phyloP scores from a whole-genome alignment of 2,888 invertebrate species.

The Stenolophus ochropezus region DNA sequence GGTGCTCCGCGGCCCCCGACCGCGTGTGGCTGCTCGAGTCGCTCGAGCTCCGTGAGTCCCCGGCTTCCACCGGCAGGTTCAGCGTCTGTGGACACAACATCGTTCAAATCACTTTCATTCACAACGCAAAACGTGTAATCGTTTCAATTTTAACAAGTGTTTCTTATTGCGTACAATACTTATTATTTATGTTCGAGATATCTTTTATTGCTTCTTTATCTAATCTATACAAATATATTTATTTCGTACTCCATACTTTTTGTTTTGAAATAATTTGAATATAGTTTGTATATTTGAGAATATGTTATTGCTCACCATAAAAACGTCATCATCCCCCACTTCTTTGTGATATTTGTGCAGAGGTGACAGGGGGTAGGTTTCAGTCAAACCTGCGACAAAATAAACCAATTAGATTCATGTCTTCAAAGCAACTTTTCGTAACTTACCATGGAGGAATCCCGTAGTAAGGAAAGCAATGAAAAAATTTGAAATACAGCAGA shows the following conservation, averaged over 20 bases:
- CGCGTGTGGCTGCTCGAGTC: conserved; percentile 75
- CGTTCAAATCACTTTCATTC: too few relatives aligned
- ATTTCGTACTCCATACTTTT: too few relatives aligned
- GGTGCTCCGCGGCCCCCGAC: conserved; percentile 72
- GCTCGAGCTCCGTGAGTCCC: conserved; percentile 86
- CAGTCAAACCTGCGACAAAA: conserved; percentile 80
- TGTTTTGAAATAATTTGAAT: too few relatives aligned
- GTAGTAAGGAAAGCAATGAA: conserved; percentile 79
- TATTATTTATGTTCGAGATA: too few relatives aligned
- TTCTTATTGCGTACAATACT: too few relatives aligned
- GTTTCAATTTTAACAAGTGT: too few relatives aligned
- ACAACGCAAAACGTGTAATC: too few relatives aligned
- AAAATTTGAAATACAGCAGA: conserved; percentile 77
- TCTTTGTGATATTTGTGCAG: conserved; percentile 83
- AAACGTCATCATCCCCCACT: conserved; percentile 94
- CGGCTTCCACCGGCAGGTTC: conserved; percentile 87
- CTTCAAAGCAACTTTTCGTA: conserved; percentile 64
- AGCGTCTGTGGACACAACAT: conserved; percentile 80
- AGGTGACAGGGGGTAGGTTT: conserved; percentile 82
- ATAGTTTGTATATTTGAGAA: too few relatives aligned
- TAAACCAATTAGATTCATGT: not conserved
- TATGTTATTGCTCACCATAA: conserved; percentile 82
- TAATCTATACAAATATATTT: too few relatives aligned
- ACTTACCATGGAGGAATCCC: conserved; percentile 82
- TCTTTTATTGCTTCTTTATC: too few relatives aligned